Percentiles rank a stretch among this genome's conserved stretches.
Evolutionary conservation across 2,888 invertebrate genomes (phyloP).

Genomic region (Ecdyonurus torrentis): DNA sequence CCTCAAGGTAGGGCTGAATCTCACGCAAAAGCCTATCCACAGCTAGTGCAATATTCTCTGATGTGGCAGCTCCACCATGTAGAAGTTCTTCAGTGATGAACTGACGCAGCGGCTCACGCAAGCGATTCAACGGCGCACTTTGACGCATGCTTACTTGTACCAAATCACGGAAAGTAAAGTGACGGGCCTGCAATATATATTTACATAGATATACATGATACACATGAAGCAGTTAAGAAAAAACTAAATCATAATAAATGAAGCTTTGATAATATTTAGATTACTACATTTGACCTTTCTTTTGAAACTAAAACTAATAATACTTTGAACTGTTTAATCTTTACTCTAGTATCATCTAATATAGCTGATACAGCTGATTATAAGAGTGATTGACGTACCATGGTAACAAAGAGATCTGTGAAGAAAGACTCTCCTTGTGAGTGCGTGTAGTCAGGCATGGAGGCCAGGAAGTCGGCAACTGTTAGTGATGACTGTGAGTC

Average conservation of each 20-base stretch:
- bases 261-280: too few species aligned
- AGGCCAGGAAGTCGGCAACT: constrained; percentile 26
- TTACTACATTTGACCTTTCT: too few species aligned
- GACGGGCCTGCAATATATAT: constrained; percentile 8
- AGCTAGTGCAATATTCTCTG: constrained; percentile 26
- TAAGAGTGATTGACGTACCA: too few species aligned
- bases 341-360: too few species aligned
- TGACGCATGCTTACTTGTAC: constrained; percentile 24
- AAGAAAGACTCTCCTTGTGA: constrained; percentile 28
- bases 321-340: too few species aligned
- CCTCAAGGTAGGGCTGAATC: constrained; percentile 27
- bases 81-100: constrained; percentile 30
- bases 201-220: neutral
- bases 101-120: constrained; percentile 28
- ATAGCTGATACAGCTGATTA: too few species aligned
- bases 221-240: neutral
- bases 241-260: too few species aligned
- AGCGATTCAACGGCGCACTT: constrained; percentile 27
- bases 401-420: constrained; percentile 27
- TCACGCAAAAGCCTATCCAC: constrained; percentile 28
- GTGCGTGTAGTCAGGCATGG: constrained; percentile 25
- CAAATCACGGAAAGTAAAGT: constrained; percentile 26
- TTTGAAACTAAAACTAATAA: too few species aligned
- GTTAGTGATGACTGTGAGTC: constrained; percentile 18
- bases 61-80: constrained; percentile 24